Conservation (phyloP, 1,140 invertebrate species). For the Charaxes varanes region DNA sequence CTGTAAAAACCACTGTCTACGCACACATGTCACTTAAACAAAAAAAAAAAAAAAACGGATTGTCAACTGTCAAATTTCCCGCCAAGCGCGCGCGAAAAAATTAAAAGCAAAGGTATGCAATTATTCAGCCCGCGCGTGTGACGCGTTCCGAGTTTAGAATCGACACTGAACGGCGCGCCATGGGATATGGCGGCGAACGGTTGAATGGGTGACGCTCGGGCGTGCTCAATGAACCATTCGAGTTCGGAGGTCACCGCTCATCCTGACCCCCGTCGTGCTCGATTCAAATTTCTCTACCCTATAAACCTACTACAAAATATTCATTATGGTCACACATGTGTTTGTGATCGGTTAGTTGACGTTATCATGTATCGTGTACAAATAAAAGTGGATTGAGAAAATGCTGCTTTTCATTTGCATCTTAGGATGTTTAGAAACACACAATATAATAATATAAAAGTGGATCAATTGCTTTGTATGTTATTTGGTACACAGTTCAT, state of each 20-base stretch:
- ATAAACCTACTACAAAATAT: conserved; percentile 35
- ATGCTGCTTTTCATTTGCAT: too few relatives aligned
- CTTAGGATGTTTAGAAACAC: too few relatives aligned
- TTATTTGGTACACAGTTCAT: too few relatives aligned
- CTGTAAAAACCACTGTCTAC: not conserved
- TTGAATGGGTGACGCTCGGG: conserved; percentile 58
- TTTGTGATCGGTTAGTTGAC: too few relatives aligned
- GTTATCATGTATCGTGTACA: too few relatives aligned
- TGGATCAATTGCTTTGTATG: too few relatives aligned
- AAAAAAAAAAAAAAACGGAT: conserved; percentile 22
- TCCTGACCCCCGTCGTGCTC: conserved; percentile 47
- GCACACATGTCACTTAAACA: conserved; percentile 38
- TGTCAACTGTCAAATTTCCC: conserved; percentile 51
- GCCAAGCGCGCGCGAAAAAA: conserved; percentile 36
- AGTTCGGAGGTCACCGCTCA: conserved; percentile 61
- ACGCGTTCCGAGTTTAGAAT: conserved; percentile 58
- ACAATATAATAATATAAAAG: too few relatives aligned
- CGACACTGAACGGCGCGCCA: conserved; percentile 49
- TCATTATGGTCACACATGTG: too few relatives aligned
- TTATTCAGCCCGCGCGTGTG: conserved; percentile 60
- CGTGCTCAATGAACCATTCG: conserved; percentile 66
- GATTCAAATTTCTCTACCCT: conserved; percentile 56
- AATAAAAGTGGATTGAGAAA: too few relatives aligned
- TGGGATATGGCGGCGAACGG: conserved; percentile 30
- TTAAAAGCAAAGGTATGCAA: conserved; percentile 34